Conservation (phyloP, 2,113 vertebrate genomes). For the Redunca redunca region DNA sequence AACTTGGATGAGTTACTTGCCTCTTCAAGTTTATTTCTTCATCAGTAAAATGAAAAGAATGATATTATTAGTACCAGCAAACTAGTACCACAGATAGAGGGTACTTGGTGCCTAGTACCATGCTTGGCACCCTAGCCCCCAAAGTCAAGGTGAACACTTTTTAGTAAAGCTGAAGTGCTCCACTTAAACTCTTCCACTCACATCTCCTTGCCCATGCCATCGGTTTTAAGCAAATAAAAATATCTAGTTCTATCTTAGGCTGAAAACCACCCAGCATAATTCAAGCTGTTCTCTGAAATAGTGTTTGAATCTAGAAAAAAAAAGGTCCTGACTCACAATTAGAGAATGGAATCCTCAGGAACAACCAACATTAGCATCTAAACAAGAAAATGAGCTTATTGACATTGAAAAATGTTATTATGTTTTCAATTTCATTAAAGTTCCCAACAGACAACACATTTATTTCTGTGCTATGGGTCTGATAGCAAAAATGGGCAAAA, state of each 20-base stretch:
- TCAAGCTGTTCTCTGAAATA: background rate
- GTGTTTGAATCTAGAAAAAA: background rate
- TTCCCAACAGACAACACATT: slow-evolving; percentile 59
- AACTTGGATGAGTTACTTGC: background rate
- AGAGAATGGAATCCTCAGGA: slow-evolving; percentile 61
- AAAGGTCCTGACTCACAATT: slow-evolving; percentile 54
- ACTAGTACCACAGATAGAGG: background rate
- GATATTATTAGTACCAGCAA: background rate
- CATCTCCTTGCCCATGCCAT: background rate
- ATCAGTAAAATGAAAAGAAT: background rate
- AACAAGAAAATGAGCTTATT: slow-evolving; percentile 65
- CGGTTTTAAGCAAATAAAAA: background rate
- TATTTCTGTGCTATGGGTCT: slow-evolving; percentile 67
- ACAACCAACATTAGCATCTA: slow-evolving; percentile 48
- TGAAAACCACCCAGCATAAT: background rate
- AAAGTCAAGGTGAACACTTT: background rate
- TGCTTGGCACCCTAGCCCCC: background rate
- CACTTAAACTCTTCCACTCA: background rate
- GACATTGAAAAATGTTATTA: slow-evolving; percentile 67
- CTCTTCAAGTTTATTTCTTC: background rate
- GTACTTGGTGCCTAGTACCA: background rate
- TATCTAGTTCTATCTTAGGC: background rate
- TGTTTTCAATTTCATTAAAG: slow-evolving; percentile 76
- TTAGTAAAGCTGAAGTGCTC: background rate
- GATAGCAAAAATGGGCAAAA: slow-evolving; percentile 72